Conservation (phyloP, 2,888 invertebrate species). For the Drepanosiphum platanoidis region DNA sequence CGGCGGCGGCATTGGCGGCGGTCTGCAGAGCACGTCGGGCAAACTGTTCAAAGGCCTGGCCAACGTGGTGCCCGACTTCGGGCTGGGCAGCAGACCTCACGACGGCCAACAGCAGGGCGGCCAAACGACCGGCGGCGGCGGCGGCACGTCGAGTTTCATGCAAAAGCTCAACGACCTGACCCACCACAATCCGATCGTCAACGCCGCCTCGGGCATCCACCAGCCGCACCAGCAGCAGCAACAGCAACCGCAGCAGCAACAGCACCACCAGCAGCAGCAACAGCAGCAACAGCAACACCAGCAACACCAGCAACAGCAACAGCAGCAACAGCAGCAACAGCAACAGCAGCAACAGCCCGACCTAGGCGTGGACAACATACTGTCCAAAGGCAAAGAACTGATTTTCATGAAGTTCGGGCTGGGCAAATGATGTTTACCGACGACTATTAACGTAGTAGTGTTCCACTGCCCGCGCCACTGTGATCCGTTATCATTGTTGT, state of each 20-base stretch:
- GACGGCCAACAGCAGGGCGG: slow-evolving; percentile 28
- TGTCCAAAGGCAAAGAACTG: slow-evolving; percentile 92
- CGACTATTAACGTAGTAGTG: slow-evolving; percentile 42
- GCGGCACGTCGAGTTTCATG: slow-evolving; percentile 78
- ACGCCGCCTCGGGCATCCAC: slow-evolving; percentile 62
- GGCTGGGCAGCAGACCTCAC: slow-evolving; percentile 34
- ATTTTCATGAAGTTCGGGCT: slow-evolving; percentile 94
- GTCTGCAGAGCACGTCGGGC: slow-evolving; percentile 62
- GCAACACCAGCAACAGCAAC: too few relatives aligned
- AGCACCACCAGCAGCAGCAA: slow-evolving; percentile 64
- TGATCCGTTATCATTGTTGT: slow-evolving; percentile 10
- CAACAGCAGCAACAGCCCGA: slow-evolving; percentile 66
- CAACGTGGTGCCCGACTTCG: slow-evolving; percentile 63
- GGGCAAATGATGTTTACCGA: slow-evolving; percentile 68
- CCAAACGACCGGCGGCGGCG: not conserved
- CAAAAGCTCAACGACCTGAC: slow-evolving; percentile 90
- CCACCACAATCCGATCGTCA: slow-evolving; percentile 63
- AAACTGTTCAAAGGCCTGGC: slow-evolving; percentile 63
- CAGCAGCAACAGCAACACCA: slow-evolving; percentile 46
- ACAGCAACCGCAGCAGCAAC: slow-evolving; percentile 65
- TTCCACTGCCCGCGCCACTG: slow-evolving; percentile 19
- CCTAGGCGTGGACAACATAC: slow-evolving; percentile 87
- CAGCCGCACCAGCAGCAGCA: slow-evolving; percentile 30
- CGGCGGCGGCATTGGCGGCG: slow-evolving; percentile 61
- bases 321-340: slow-evolving; percentile 54